These are phyloP conservation scores for Cydia splendana DNA, from an alignment of 1,140 invertebrate genomes.

Conservation along the genomic window DNA sequence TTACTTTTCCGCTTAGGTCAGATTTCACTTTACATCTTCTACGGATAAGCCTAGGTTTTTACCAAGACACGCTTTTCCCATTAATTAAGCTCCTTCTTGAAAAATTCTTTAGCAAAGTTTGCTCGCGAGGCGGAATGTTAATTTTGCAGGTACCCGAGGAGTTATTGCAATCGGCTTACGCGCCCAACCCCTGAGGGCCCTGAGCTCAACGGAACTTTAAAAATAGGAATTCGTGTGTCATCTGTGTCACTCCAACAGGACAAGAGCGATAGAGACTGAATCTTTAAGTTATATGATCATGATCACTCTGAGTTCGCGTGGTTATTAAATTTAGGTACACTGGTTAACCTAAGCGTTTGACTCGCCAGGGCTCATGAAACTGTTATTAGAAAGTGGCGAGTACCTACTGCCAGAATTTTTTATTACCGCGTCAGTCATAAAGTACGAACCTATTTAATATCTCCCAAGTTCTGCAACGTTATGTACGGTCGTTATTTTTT, in stretches of 20 bases:
- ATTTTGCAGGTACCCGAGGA: constrained; percentile 10
- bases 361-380: not conserved
- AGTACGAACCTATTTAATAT: not conserved
- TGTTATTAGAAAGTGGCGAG: not conserved
- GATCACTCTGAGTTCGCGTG: no score
- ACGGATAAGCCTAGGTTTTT: not conserved
- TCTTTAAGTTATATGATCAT: not conserved
- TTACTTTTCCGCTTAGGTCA: not conserved
- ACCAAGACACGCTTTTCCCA: constrained; percentile 18
- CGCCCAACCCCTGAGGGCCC: not conserved
- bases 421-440: constrained; percentile 19
- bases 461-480: not conserved
- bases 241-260: not conserved
- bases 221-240: not conserved
- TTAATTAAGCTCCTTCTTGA: constrained; percentile 30
- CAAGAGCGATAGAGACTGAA: not conserved
- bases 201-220: not conserved
- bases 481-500: no score
- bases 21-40: not conserved
- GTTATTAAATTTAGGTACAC: not conserved
- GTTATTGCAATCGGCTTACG: constrained; percentile 2
- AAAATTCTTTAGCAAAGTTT: constrained; percentile 21
- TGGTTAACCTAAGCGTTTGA: not conserved
- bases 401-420: constrained; percentile 11
- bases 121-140: constrained; percentile 26